Evolutionary conservation across 2,888 invertebrate species (phyloP).

Genomic region (Apamea crenata): DNA sequence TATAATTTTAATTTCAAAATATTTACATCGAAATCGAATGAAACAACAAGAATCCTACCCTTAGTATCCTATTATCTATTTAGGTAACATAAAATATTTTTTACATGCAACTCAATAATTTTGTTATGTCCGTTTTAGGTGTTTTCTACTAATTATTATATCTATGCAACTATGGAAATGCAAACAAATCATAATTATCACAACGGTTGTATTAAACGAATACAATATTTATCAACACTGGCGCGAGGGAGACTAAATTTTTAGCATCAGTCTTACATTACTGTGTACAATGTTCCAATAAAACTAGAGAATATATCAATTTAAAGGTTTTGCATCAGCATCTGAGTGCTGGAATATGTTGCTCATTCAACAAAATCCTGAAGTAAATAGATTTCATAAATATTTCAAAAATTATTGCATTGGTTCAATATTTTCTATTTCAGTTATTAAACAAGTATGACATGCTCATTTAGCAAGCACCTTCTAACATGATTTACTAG

Average conservation of each 20-base stretch:
- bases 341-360: not conserved
- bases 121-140: not conserved
- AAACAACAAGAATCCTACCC: conserved; percentile 2
- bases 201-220: conserved; percentile 16
- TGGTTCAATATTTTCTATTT: conserved; percentile 12
- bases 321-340: conserved; percentile 2
- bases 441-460: conserved; percentile 5
- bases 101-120: conserved; percentile 5
- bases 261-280: conserved; percentile 40
- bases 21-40: conserved; percentile 25
- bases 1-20: conserved; percentile 11
- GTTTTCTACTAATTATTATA: not conserved
- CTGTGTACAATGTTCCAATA: conserved; percentile 22
- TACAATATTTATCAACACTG: conserved; percentile 9
- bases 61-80: not conserved
- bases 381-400: not conserved
- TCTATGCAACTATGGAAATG: conserved; percentile 36
- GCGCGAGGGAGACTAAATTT: conserved; percentile 13
- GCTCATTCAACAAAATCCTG: not conserved
- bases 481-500: conserved; percentile 25
- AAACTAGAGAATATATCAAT: not conserved
- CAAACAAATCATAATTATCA: conserved; percentile 21
- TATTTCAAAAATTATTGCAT: conserved; percentile 7
- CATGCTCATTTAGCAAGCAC: conserved; percentile 11
- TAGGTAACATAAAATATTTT: conserved; percentile 29